Evolutionary conservation across 2,888 invertebrate species (phyloP), one percentile per base, ranked within the genome.

Genomic region (Callyntrura guangdongensis): DNA sequence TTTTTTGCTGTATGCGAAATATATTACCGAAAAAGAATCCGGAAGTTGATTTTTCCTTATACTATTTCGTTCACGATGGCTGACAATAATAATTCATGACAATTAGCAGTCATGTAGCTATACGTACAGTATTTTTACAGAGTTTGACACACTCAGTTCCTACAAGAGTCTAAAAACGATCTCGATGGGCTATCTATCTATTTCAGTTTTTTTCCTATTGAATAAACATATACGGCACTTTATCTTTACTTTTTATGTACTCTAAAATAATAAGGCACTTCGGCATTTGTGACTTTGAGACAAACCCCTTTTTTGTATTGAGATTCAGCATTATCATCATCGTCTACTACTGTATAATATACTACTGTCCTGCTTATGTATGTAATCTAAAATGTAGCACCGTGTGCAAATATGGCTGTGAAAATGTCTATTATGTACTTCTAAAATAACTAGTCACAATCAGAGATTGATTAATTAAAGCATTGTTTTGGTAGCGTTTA

Each of bases 11-110:
- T n/a, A n/a, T 64, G 82, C 61, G 20, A 82, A 61, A 27, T 74
- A 82, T 72, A 72, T 82, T 69, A 56, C 74, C 45, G 53, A 47
- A 89, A 89, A 74, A 67, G 84, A 89, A 89, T 89, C 89, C 89
- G 89, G 89, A 89, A 89, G 89, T 77, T 77, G 45, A 49, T 61
- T 25, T 64, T 56, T 74, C 69, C 49, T 53, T 69, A 59, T 59
- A 56, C 11, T 59, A 27, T 74, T 36, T 36, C 20, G 12, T 27
- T 69, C 64, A 84, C 22, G 82, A 25, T 84, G 49, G 12, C 67
- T 64, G 82, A 64, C 45, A 82, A 82, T 49, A 74, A 49, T 69
- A 69, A 84, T 72, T 85, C 72, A 85, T 72, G 72, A 72, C 85
- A 85, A 85, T 69, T 61, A 69, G 47, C 64, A 47, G 27, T n/a